Evolutionary conservation across 2,797 vertebrate species (phyloP).

Genomic region (Orestias chungarensis): DNA sequence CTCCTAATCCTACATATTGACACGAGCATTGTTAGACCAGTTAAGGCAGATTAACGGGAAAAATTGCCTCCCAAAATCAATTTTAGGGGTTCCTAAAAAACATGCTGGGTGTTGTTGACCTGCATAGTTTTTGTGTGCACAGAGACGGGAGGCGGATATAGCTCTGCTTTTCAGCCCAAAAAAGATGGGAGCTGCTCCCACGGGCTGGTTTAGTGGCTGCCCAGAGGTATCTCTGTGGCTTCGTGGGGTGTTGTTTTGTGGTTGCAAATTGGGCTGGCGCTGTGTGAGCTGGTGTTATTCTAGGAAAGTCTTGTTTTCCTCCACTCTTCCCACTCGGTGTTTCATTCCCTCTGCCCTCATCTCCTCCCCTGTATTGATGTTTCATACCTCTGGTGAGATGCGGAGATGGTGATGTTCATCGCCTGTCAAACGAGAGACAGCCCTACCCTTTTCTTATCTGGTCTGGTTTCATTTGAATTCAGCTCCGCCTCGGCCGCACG

Average conservation of each 20-base stretch:
- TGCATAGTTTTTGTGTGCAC: not conserved
- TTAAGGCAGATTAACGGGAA: not conserved
- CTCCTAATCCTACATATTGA: not conserved
- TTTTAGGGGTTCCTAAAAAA: not conserved
- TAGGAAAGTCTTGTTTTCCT: constrained; percentile 73
- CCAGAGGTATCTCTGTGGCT: constrained; percentile 70
- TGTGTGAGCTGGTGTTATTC: constrained; percentile 75
- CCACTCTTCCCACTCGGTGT: constrained; percentile 47
- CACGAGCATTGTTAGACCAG: not conserved
- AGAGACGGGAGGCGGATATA: constrained; percentile 6
- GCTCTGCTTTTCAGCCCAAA: constrained; percentile 35
- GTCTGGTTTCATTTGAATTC: constrained; percentile 21
- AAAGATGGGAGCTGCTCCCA: constrained; percentile 53
- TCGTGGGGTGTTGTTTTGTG: constrained; percentile 75
- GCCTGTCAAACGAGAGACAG: constrained; percentile 60
- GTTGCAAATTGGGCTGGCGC: constrained; percentile 75
- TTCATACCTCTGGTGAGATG: constrained; percentile 53
- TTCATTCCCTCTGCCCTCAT: constrained; percentile 37
- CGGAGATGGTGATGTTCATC: constrained; percentile 58
- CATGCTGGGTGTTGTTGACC: not conserved
- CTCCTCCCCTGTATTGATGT: constrained; percentile 58
- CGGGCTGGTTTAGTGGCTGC: constrained; percentile 59
- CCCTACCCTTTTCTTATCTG: constrained; percentile 53
- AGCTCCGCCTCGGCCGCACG: constrained; percentile 28
- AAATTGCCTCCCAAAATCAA: not conserved